These are phyloP conservation scores for Cnemophilus loriae DNA, from an alignment of 2,113 vertebrate genomes.

Conservation along the genomic window DNA sequence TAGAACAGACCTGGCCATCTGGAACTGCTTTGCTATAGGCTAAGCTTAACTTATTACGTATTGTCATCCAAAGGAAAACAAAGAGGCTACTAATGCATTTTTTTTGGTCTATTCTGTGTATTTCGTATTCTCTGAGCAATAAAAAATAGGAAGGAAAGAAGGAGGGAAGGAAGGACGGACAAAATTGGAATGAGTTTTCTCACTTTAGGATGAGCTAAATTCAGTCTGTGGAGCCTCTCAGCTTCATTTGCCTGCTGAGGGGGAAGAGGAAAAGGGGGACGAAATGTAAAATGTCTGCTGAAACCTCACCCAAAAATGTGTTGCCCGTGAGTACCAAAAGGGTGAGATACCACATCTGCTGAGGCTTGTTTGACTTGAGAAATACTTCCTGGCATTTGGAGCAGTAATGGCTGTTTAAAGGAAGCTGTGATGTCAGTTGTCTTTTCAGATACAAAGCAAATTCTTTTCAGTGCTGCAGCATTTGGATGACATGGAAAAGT, in stretches of 20 bases:
- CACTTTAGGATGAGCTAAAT: neutral
- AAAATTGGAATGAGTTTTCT: neutral
- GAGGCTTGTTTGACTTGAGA: neutral
- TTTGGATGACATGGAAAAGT: neutral
- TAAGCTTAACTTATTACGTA: constrained; percentile 14
- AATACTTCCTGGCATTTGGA: neutral
- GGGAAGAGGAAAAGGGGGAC: neutral
- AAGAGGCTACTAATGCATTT: neutral
- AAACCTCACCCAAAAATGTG: neutral
- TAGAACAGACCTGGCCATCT: constrained; percentile 43
- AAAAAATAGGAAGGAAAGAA: neutral
- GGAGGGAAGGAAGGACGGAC: neutral
- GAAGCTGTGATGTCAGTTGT: neutral
- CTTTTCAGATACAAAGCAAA: neutral
- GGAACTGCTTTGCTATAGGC: constrained; percentile 1
- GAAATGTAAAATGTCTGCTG: neutral
- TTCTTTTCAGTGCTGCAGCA: neutral
- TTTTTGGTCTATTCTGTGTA: neutral
- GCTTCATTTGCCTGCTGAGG: neutral
- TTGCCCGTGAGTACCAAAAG: neutral
- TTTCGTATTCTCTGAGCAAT: neutral
- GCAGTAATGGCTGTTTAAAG: neutral
- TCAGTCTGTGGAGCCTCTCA: neutral
- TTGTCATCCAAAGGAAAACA: constrained; percentile 28
- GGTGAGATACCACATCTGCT: neutral